These are phyloP conservation scores for Centropristis striata DNA, from an alignment of 2,113 vertebrate species.

Conservation along the genomic window DNA sequence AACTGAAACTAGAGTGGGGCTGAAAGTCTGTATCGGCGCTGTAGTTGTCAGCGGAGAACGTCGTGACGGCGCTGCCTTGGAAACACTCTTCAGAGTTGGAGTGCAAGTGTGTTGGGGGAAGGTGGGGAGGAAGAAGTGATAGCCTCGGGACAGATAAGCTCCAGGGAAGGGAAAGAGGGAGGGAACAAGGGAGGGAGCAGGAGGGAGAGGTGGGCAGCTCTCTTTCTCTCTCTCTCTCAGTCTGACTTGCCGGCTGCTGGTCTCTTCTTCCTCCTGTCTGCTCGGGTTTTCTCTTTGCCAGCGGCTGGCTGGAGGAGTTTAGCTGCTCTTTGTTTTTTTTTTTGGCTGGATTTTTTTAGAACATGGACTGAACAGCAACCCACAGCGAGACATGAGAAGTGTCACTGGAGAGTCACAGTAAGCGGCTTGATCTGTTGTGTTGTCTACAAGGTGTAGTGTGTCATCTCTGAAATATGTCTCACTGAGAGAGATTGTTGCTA, in stretches of 20 bases:
- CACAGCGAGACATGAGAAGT: slow-evolving; percentile 35
- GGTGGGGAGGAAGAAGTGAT: slow-evolving; percentile 63
- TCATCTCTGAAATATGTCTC: slow-evolving; percentile 28
- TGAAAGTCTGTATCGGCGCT: slow-evolving; percentile 44
- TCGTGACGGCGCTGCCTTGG: slow-evolving; percentile 65
- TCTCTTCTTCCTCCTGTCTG: slow-evolving; percentile 49
- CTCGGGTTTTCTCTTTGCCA: slow-evolving; percentile 15
- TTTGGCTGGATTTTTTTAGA: slow-evolving; percentile 23
- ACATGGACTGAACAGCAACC: slow-evolving; percentile 55
- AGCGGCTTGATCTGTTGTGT: slow-evolving; percentile 46
- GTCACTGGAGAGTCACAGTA: slow-evolving; percentile 45
- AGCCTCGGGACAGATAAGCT: slow-evolving; percentile 82
- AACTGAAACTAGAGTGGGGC: slow-evolving; percentile 67
- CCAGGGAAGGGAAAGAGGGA: slow-evolving; percentile 74
- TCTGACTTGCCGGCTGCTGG: slow-evolving; percentile 52
- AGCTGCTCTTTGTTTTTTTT: slow-evolving; percentile 4
- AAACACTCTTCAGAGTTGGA: slow-evolving; percentile 65
- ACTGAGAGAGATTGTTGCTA: slow-evolving; percentile 32
- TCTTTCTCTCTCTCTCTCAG: slow-evolving; percentile 65
- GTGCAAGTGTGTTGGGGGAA: slow-evolving; percentile 47
- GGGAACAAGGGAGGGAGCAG: slow-evolving; percentile 47
- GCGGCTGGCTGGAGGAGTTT: slow-evolving; percentile 52
- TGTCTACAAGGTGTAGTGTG: slow-evolving; percentile 45
- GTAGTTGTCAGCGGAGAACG: slow-evolving; percentile 36
- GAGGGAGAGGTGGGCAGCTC: slow-evolving; percentile 63